A percentile compares a stretch with the other conserved stretches of the same genome.
Evolutionary conservation across 2,797 vertebrate genomes (phyloP).

Genomic region (Gorsachius magnificus): DNA sequence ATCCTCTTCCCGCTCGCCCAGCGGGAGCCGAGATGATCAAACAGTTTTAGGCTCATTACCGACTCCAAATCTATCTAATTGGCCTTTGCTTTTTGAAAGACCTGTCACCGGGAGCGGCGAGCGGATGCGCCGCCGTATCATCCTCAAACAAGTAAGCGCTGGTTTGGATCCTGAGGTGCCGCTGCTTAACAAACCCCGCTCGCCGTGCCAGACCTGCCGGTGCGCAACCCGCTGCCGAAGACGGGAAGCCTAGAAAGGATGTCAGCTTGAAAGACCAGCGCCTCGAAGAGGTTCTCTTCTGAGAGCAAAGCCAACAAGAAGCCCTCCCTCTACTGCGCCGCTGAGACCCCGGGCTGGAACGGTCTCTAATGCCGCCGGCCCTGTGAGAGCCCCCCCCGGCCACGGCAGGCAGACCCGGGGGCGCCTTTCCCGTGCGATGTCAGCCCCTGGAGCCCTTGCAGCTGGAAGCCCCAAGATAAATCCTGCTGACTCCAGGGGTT

Average conservation of each 20-base stretch:
- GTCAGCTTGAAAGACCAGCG: background rate
- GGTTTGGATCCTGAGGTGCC: background rate
- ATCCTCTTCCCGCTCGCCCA: background rate
- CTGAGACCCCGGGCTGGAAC: accelerated
- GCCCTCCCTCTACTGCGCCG: accelerated
- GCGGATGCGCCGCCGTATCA: background rate
- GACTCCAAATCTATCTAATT: background rate
- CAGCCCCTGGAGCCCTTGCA: background rate
- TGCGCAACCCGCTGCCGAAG: background rate
- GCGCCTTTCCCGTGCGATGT: accelerated
- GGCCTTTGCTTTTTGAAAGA: background rate
- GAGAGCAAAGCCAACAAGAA: background rate
- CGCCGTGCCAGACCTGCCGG: background rate
- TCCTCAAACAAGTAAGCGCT: background rate
- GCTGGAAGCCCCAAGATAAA: background rate
- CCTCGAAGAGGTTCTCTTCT: background rate
- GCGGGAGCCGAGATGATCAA: background rate
- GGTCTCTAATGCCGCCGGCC: background rate
- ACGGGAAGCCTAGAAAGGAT: accelerated
- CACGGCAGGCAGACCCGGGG: background rate
- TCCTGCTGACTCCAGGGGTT: accelerated
- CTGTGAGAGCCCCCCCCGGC: accelerated
- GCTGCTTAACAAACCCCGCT: background rate
- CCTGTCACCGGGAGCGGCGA: background rate
- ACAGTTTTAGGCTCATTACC: background rate